Conservation (phyloP, 23 tunicate genomes). For the Trididemnum clinides region DNA sequence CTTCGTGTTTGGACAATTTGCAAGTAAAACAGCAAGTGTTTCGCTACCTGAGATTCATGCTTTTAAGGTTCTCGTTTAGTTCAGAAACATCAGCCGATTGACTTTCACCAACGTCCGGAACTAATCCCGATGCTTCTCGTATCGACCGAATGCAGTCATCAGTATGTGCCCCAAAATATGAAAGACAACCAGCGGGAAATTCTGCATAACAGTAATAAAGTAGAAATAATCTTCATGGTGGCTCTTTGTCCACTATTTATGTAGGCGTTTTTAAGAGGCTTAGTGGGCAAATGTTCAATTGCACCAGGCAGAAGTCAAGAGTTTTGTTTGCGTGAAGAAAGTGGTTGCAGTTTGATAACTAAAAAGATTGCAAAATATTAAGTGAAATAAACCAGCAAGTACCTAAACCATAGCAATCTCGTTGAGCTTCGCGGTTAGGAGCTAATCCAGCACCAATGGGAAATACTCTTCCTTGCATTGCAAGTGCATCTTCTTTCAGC, state of each 20-base stretch:
- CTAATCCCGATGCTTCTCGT: not conserved
- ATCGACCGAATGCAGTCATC: not conserved
- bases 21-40: too few species aligned
- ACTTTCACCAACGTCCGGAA: not conserved
- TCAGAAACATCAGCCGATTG: not conserved
- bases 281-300: not conserved
- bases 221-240: not conserved
- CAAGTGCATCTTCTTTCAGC: not conserved
- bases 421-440: not conserved
- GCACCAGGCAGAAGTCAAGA: too few species aligned
- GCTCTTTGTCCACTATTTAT: too few species aligned
- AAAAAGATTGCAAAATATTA: too few species aligned
- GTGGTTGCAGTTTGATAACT: too few species aligned
- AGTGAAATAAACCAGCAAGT: too few species aligned
- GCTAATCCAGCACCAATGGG: not conserved
- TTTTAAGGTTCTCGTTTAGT: not conserved
- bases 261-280: not conserved
- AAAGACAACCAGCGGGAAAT: slow-evolving; percentile 1
- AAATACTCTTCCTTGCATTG: not conserved
- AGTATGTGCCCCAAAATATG: not conserved
- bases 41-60: not conserved
- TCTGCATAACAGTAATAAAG: not conserved
- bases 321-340: too few species aligned
- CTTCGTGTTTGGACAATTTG: too few species aligned
- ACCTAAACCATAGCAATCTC: not conserved